Evolutionary conservation across 2,113 vertebrate species (phyloP).

Genomic region (Paracanthobrama guichenoti): DNA sequence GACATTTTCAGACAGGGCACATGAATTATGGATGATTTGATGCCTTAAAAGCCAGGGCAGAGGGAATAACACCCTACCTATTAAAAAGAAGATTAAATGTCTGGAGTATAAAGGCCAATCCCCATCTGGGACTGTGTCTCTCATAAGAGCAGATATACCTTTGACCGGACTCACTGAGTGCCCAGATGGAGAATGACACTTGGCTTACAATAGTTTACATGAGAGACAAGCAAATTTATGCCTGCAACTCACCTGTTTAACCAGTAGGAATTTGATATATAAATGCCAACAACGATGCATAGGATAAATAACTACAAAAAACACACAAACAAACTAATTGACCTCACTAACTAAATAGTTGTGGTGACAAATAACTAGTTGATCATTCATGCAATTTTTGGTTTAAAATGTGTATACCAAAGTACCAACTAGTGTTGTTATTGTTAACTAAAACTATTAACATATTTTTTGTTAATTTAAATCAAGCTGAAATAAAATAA

Average conservation of each 20-base stretch:
- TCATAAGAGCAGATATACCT: constrained; percentile 23
- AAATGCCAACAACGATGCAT: no score
- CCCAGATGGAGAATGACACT: constrained; percentile 2
- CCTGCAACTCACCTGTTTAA: neutral
- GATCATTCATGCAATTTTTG: neutral
- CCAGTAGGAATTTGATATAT: neutral
- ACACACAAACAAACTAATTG: neutral
- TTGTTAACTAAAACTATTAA: neutral
- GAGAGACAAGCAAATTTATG: neutral
- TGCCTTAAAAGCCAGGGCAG: constrained; percentile 22
- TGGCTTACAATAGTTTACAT: neutral
- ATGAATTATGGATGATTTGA: constrained; percentile 53
- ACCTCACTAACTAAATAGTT: neutral
- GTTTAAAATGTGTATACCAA: no score
- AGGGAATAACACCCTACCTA: constrained; percentile 23
- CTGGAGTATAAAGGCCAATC: constrained; percentile 26
- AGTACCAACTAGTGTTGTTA: neutral
- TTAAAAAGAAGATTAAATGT: constrained; percentile 33
- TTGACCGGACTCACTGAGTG: neutral
- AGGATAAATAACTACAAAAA: neutral
- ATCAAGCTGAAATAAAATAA: neutral
- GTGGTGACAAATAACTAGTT: neutral
- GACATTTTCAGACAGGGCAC: constrained; percentile 49
- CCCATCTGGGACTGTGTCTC: neutral
- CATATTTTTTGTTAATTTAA: neutral